Conservation (phyloP, 2,888 invertebrate species). For the Cantharis nigra region DNA sequence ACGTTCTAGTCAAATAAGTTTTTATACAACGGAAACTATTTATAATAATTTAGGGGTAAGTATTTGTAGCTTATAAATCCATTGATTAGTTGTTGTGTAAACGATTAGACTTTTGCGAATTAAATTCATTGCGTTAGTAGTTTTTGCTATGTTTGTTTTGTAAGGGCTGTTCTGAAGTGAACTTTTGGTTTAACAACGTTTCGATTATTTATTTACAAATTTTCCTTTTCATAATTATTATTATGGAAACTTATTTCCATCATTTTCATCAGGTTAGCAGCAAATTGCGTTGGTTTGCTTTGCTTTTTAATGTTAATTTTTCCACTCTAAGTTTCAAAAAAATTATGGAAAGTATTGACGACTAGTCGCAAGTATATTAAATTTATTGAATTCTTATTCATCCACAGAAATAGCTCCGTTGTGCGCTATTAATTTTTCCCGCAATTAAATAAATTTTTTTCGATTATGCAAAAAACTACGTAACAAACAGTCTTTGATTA, state of each 20-base stretch:
- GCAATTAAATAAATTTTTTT: not conserved
- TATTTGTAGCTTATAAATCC: not conserved
- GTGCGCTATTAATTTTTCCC: not conserved
- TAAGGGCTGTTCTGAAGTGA: conserved; percentile 8
- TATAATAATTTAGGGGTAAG: not conserved
- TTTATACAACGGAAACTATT: not conserved
- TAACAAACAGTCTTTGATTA: not conserved
- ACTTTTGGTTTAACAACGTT: not conserved
- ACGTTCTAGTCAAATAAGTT: not conserved
- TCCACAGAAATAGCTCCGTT: not conserved
- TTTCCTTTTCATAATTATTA: not conserved
- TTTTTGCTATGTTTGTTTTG: conserved; percentile 4
- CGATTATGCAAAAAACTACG: not conserved
- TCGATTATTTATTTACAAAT: not conserved
- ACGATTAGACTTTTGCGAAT: not conserved
- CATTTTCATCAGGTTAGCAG: not conserved
- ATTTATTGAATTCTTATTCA: not conserved
- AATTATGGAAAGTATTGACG: not conserved
- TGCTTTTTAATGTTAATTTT: not conserved
- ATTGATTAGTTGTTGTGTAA: not conserved
- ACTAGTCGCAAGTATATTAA: not conserved
- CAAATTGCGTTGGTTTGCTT: not conserved
- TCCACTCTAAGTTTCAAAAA: not conserved
- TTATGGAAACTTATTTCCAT: not conserved
- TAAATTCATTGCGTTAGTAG: not conserved